Percentiles rank a stretch among this genome's conserved stretches.
phyloP scores from a whole-genome alignment of 2,113 vertebrate genomes.

The Dipodomys ordii region DNA sequence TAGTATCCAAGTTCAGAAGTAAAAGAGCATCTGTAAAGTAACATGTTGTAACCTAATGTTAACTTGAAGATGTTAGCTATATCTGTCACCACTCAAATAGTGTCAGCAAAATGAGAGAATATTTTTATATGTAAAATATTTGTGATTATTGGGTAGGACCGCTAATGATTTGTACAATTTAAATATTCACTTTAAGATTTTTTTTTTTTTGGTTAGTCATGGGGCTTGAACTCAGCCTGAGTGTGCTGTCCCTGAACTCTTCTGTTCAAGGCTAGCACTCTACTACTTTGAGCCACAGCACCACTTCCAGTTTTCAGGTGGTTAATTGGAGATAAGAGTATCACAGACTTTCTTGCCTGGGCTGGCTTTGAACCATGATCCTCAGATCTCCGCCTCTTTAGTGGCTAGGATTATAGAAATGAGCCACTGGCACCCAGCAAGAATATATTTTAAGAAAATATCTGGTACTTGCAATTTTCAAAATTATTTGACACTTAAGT shows the following conservation, averaged over 20 bases:
- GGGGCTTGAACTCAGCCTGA: too few relatives aligned
- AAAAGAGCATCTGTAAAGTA: neutral
- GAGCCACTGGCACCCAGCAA: too few relatives aligned
- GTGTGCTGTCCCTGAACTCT: too few relatives aligned
- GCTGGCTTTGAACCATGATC: too few relatives aligned
- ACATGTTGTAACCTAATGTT: neutral
- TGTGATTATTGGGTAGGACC: neutral
- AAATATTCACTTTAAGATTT: slow-evolving; percentile 21
- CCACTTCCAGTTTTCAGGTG: too few relatives aligned
- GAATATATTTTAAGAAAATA: slow-evolving; percentile 13
- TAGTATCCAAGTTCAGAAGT: neutral
- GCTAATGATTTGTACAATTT: neutral
- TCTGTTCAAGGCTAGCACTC: too few relatives aligned
- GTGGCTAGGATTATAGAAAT: too few relatives aligned
- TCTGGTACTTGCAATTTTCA: slow-evolving; percentile 24
- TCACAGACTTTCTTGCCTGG: too few relatives aligned
- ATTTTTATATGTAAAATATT: slow-evolving; percentile 21
- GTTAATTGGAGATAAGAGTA: too few relatives aligned
- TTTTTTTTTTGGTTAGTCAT: too few relatives aligned
- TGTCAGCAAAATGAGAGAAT: neutral
- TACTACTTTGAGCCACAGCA: too few relatives aligned
- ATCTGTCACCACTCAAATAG: neutral
- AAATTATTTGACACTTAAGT: slow-evolving; percentile 20
- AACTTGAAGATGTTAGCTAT: neutral
- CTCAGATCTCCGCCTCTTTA: too few relatives aligned